Evolutionary conservation across 2,888 invertebrate genomes (phyloP).

Genomic region (Gerris lacustris): DNA sequence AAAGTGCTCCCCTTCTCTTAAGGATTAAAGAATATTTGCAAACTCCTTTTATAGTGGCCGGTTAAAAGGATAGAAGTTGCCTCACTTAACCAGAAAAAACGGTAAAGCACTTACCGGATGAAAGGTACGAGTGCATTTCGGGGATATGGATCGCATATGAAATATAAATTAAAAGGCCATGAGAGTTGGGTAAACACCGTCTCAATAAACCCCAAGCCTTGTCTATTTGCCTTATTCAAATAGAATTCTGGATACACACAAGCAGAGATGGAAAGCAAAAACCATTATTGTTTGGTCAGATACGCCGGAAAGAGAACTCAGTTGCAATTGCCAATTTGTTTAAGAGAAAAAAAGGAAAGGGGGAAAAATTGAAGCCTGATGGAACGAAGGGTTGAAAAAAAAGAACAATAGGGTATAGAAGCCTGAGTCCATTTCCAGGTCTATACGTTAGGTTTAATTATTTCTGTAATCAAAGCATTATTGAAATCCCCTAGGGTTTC

Average conservation of each 20-base stretch:
- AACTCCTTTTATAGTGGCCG: neutral
- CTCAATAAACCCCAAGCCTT: neutral
- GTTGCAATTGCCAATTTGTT: slow-evolving; percentile 1
- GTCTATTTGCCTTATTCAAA: slow-evolving; percentile 1
- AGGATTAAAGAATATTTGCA: neutral
- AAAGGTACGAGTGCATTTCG: neutral
- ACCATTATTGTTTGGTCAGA: neutral
- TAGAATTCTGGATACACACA: neutral
- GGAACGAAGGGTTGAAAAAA: neutral
- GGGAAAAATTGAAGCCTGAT: neutral
- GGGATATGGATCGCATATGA: neutral
- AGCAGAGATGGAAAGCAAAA: neutral
- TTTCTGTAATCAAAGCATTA: slow-evolving; percentile 1
- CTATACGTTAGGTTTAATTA: neutral
- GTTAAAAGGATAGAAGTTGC: no score
- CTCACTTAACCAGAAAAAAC: no score
- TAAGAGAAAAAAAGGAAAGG: neutral
- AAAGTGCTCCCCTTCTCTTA: no score
- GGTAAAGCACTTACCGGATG: neutral
- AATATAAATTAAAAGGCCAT: slow-evolving; percentile 1
- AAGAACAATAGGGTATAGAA: neutral
- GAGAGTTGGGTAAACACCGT: neutral
- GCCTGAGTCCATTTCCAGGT: neutral
- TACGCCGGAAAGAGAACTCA: neutral
- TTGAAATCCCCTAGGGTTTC: neutral